Evolutionary conservation across 2,888 invertebrate genomes (phyloP), one percentile per base, ranked within the genome.

Genomic region (Unio pictorum): DNA sequence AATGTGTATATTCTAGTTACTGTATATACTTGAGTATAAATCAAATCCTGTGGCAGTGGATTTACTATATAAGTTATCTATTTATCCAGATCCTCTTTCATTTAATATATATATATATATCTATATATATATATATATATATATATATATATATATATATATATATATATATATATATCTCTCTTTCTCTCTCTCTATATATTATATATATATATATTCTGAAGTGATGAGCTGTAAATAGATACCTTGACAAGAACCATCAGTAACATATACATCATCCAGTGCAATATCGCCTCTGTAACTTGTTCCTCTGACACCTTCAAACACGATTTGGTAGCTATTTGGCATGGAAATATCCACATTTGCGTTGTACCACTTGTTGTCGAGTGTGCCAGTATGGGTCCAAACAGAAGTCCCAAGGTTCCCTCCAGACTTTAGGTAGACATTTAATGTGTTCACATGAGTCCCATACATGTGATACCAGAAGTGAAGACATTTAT

Each of bases 391-490:
- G 20, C 86, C 85, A 30, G 77, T 82, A 56, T 75, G 78, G 1
- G 75, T 78, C 87, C 87, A 88, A 5, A 84, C 76, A 1, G 79
- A 79, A 5, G 71, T 67, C 6, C 82, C 82, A 7, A 74, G 68
- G 0, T 67, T 64, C 45, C 72, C 67, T 30, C 80, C 77, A 4
- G 70, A 67, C 66, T 79, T 79, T 55, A 81, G 61, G 67, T 84
- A 84, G 4, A 86, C 83, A 73, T 83, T 84, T 26, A 87, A 76
- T 1, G 81, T 81, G 61, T 81, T 81, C 11, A 85, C 79, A 74
- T 83, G 79, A 58, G 81, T 78, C 26, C 87, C 88, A 68, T 85
- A 86, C 87, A 88, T 88, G 69, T 87, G 86, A 71, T 86, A 88
- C 86, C 86, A 88, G 81, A 88, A 88, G 55, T 78, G 83, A 30